These are phyloP conservation scores for Thinocorus orbignyianus DNA, from an alignment of 2,113 vertebrate genomes.

Conservation along the genomic window DNA sequence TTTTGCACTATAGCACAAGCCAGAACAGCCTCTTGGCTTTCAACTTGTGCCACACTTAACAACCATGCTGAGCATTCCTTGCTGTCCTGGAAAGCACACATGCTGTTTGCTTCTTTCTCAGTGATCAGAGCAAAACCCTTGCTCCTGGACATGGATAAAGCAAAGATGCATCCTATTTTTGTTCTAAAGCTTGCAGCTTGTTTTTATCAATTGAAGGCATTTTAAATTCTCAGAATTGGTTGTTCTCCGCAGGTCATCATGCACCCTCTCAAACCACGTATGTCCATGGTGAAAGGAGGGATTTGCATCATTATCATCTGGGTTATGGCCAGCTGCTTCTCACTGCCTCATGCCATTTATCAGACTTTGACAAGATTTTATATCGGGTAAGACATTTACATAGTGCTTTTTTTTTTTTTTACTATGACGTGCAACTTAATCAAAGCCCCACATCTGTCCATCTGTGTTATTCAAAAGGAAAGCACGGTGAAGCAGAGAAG, in stretches of 20 bases:
- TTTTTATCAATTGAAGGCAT: neutral
- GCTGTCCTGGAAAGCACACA: neutral
- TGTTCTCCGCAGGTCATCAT: conserved; percentile 75
- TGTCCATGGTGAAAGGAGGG: conserved; percentile 76
- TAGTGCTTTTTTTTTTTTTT: neutral
- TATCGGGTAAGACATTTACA: conserved; percentile 69
- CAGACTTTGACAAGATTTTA: conserved; percentile 78
- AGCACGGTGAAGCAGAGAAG: neutral
- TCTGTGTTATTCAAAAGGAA: neutral
- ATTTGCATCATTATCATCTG: conserved; percentile 79
- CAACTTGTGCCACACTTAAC: neutral
- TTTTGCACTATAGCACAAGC: neutral
- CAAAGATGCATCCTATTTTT: neutral
- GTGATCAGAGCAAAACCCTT: neutral
- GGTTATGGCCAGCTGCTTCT: conserved; percentile 82
- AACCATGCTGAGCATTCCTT: neutral
- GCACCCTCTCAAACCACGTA: conserved; percentile 77
- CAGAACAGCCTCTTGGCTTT: neutral
- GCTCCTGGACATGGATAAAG: neutral
- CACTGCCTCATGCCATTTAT: conserved; percentile 80
- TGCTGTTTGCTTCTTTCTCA: neutral
- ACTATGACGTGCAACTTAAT: neutral
- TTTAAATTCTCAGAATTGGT: neutral
- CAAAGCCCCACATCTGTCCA: neutral
- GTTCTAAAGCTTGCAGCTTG: neutral